Evolutionary conservation across 2,797 vertebrate genomes (phyloP).

Genomic region (Anniella stebbinsi): DNA sequence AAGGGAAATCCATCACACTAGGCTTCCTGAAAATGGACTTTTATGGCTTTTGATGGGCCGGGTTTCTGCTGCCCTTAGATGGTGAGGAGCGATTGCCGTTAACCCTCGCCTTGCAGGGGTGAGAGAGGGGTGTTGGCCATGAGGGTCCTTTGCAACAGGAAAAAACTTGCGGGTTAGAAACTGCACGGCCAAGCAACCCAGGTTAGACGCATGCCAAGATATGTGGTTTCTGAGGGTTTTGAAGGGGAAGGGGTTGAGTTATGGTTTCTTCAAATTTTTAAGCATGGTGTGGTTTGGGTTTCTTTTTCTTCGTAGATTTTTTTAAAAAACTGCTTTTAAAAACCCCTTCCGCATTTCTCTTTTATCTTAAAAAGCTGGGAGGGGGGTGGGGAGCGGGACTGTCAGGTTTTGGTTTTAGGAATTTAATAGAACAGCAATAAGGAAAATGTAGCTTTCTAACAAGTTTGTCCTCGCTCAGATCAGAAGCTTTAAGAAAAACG

Average conservation of each 20-base stretch:
- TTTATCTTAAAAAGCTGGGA: not conserved
- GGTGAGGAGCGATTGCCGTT: slow-evolving; percentile 8
- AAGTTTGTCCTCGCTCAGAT: slow-evolving; percentile 3
- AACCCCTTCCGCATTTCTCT: not conserved
- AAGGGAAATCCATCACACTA: slow-evolving; percentile 20
- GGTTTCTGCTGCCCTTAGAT: slow-evolving; percentile 29
- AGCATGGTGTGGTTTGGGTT: not conserved
- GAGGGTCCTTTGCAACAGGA: not conserved
- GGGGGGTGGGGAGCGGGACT: not conserved
- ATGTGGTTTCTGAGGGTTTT: slow-evolving; percentile 5
- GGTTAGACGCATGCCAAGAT: not conserved
- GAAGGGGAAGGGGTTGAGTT: not conserved
- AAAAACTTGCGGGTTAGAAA: not conserved
- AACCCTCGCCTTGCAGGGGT: not conserved
- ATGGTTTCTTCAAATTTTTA: not conserved
- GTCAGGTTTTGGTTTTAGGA: not conserved
- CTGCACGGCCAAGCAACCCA: not conserved
- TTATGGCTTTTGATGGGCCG: slow-evolving; percentile 34
- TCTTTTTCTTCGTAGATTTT: not conserved
- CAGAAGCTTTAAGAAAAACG: not conserved
- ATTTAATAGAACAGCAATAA: not conserved
- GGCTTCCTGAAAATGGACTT: slow-evolving; percentile 38
- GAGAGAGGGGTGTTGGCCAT: not conserved
- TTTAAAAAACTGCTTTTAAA: not conserved
- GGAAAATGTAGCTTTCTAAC: not conserved